Base-by-base conservation (phyloP, 2,113 vertebrate species). In the Silurus glanis region DNA sequence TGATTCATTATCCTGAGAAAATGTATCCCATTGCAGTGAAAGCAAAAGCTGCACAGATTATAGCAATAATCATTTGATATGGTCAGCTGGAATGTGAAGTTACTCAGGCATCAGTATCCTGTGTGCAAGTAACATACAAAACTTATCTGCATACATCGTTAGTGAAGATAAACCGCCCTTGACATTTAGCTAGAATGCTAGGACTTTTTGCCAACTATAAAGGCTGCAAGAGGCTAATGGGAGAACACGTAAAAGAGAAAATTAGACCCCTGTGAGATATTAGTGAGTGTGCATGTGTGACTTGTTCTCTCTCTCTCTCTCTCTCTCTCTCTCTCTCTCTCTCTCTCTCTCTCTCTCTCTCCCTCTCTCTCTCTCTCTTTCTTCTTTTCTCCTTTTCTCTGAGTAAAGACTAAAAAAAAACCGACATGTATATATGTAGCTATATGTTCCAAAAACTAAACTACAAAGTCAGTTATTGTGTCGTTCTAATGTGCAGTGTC, bases 261-360 rank as follows among this genome's bases (percentile, higher is more conserved):
- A 89, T 76, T 59, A 87, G 88, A 75, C 74, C 56, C 82, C 28
- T 49, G 84, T 83, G 85, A 83, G 47, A 55, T 17, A 61, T 58
- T 25, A 45, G 23, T 17, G 23, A 62, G 9, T 28, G 56, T 53
- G 14, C 67, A 28, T 56, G 67, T 23, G 21, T 37, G 51, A 56
- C 59, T 14, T 37, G 62, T 62, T 47, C 49, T 25, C 64, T 71
- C 45, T 47, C 45, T 72, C 37, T 5, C 6, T 72, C 37, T 71
- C 25, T 69, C 66, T 28, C 28, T 28, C 66, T 69, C 61, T 62
- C 61, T 66, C 62, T 66, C 62, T 66, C 23, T 64, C 21, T n/a
- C 61, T 64, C 37, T 37, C 37, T 37, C 37, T 37, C 37, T 37
- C 37, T 37, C 37, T 37, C 37, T 37, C 37, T 37, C 37, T 37